Percentiles rank a stretch among this genome's conserved stretches.
Evolutionary conservation across 1,140 invertebrate genomes (phyloP).

Genomic region (Metaphire vulgaris): DNA sequence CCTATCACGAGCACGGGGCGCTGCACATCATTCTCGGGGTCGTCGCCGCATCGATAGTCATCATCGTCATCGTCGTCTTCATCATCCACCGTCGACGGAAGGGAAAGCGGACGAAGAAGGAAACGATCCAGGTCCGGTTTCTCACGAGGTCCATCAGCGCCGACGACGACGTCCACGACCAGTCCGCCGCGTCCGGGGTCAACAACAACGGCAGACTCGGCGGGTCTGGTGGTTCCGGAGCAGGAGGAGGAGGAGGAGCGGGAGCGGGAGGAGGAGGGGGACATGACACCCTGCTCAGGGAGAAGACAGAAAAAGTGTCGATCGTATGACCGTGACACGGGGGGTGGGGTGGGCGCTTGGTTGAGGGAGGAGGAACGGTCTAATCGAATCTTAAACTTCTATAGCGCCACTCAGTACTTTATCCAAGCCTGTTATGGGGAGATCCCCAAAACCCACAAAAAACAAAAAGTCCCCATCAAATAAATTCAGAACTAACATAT

Average conservation of each 20-base stretch:
- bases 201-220: neutral
- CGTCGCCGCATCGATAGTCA: neutral
- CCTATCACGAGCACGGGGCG: conserved; percentile 4
- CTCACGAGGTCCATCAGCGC: conserved; percentile 14
- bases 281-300: conserved; percentile 11
- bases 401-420: neutral
- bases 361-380: neutral
- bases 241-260: neutral
- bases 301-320: conserved; percentile 30
- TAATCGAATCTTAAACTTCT: neutral
- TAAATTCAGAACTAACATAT: neutral
- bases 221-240: neutral
- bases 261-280: neutral
- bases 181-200: neutral
- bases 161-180: too few species aligned
- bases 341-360: neutral
- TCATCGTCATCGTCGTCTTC: conserved; percentile 26
- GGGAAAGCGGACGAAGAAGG: conserved; percentile 16
- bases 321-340: conserved; percentile 19
- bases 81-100: conserved; percentile 24
- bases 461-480: too few species aligned
- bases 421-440: neutral
- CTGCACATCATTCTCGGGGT: conserved; percentile 10
- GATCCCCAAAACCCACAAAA: too few species aligned
- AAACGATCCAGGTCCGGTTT: conserved; percentile 26